A percentile compares a stretch with the other conserved stretches of the same genome.
Conservation (phyloP, 1,140 invertebrate species). For the Anadara kagoshimensis region DNA sequence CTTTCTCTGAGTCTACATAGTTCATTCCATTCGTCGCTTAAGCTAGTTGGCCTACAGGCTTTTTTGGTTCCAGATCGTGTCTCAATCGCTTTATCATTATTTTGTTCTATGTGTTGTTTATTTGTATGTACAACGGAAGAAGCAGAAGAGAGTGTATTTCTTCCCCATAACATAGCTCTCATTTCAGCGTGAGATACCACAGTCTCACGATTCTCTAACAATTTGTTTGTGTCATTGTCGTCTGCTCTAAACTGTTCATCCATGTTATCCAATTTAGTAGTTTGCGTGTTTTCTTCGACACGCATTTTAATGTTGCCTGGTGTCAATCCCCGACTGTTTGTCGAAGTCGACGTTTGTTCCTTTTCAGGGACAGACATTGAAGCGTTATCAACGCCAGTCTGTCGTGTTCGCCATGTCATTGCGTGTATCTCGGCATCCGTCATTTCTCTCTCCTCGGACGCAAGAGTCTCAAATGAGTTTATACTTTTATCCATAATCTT, state of each 20-base stretch:
- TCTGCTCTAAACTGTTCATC: background rate
- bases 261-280: background rate
- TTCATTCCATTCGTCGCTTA: slow-evolving; percentile 46
- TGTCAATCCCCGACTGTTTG: too few species aligned
- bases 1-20: slow-evolving; percentile 17
- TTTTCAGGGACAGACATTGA: too few species aligned
- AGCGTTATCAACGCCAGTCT: too few species aligned
- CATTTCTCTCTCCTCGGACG: too few species aligned
- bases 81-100: background rate
- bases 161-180: slow-evolving; percentile 41
- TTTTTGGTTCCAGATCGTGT: background rate
- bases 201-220: background rate
- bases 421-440: too few species aligned
- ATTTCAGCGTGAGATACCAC: slow-evolving; percentile 34
- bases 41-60: slow-evolving; percentile 27
- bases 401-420: too few species aligned
- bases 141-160: slow-evolving; percentile 8
- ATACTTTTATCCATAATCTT: too few species aligned
- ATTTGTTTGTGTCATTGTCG: background rate
- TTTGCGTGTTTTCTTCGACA: too few species aligned
- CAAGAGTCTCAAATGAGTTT: too few species aligned
- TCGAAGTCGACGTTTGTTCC: too few species aligned
- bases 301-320: too few species aligned
- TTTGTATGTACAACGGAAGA: background rate
- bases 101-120: slow-evolving; percentile 1